Percentiles rank a stretch among this genome's conserved stretches.
phyloP scores from a whole-genome alignment of 2,888 invertebrate genomes.

The Stenodema calcarata region DNA sequence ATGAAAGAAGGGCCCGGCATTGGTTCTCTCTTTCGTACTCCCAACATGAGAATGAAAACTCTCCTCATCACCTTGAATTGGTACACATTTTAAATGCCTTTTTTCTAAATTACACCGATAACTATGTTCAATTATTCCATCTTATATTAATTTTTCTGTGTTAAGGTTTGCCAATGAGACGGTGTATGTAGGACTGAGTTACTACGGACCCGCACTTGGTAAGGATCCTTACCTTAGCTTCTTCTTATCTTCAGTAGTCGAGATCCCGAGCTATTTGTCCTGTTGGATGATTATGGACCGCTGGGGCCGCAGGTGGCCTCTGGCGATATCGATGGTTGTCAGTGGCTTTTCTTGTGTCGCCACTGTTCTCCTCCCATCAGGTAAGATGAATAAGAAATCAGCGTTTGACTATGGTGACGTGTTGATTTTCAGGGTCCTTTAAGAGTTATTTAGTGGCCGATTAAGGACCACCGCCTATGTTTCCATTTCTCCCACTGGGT shows the following conservation, averaged over 20 bases:
- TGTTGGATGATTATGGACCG: conserved; percentile 90
- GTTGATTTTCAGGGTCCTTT: too few species aligned
- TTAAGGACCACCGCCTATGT: too few species aligned
- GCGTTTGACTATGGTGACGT: too few species aligned
- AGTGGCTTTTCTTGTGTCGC: conserved; percentile 85
- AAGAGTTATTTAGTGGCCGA: too few species aligned
- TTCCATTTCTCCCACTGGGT: too few species aligned
- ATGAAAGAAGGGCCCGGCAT: conserved; percentile 66
- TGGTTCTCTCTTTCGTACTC: conserved; percentile 76
- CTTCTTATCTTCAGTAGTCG: conserved; percentile 83
- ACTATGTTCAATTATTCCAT: neutral
- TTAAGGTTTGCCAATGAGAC: conserved; percentile 85
- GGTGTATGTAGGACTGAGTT: conserved; percentile 89
- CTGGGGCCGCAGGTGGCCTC: conserved; percentile 87
- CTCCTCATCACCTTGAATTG: conserved; percentile 84
- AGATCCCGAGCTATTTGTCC: conserved; percentile 85
- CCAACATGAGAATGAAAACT: conserved; percentile 89
- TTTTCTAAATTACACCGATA: neutral
- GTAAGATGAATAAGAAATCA: conserved; percentile 62
- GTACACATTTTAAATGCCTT: conserved; percentile 60
- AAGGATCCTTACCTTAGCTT: conserved; percentile 89
- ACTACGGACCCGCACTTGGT: conserved; percentile 88
- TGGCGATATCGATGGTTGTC: conserved; percentile 83
- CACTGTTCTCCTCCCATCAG: conserved; percentile 81
- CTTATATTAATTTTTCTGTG: neutral